Conservation (phyloP, 1,140 invertebrate species). For the Ctenoplectra terminalis region DNA sequence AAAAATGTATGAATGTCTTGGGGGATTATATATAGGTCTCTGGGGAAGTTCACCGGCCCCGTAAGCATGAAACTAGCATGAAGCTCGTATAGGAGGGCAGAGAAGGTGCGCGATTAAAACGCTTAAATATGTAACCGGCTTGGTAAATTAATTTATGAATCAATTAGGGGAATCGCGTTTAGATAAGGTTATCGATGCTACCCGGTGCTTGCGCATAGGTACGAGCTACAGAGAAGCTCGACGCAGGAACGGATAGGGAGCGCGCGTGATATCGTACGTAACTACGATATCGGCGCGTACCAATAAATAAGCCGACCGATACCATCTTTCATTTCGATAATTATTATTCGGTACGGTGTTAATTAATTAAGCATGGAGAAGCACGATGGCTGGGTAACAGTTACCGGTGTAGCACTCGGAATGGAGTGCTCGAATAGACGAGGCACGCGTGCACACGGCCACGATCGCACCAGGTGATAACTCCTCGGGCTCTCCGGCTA, state of each 20-base stretch:
- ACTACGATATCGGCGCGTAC: slow-evolving; percentile 65
- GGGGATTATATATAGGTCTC: background rate
- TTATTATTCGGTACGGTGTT: slow-evolving; percentile 78
- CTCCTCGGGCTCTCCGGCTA: slow-evolving; percentile 75
- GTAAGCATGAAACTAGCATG: background rate
- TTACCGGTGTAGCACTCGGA: background rate
- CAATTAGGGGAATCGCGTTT: slow-evolving; percentile 73
- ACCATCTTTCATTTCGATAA: slow-evolving; percentile 81
- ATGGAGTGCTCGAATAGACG: slow-evolving; percentile 48
- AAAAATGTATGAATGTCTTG: slow-evolving; percentile 37
- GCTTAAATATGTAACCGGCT: slow-evolving; percentile 46
- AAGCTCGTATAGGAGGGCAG: background rate
- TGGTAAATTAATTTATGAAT: slow-evolving; percentile 77
- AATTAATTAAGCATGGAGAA: slow-evolving; percentile 70
- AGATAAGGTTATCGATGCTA: slow-evolving; percentile 68
- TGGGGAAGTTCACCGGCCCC: background rate
- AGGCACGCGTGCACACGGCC: slow-evolving; percentile 35
- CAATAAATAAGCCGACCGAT: slow-evolving; percentile 77
- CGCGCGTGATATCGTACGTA: slow-evolving; percentile 44
- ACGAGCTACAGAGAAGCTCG: background rate
- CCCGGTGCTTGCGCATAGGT: background rate
- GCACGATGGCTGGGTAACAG: background rate
- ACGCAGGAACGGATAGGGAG: slow-evolving; percentile 22
- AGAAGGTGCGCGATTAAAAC: slow-evolving; percentile 52
- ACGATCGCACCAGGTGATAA: slow-evolving; percentile 76